phyloP scores from a whole-genome alignment of 2,113 vertebrate genomes.

The Mus pahari region DNA sequence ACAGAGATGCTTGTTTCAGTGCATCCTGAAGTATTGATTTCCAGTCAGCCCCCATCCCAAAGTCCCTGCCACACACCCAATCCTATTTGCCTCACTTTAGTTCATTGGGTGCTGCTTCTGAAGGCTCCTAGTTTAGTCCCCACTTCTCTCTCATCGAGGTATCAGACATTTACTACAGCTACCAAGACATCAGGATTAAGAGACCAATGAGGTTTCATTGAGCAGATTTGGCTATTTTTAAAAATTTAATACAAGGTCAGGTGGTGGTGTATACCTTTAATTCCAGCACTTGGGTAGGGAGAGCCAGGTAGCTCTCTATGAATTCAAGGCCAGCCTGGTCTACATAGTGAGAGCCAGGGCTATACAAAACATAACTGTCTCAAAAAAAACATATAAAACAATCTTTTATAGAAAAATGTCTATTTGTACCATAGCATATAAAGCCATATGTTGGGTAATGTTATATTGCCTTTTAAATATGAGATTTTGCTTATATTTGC shows the following conservation, averaged over 20 bases:
- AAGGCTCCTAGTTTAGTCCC: not conserved
- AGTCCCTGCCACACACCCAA: not conserved
- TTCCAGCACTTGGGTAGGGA: not conserved
- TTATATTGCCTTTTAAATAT: not conserved
- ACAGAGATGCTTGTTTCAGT: constrained; percentile 27
- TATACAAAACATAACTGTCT: not conserved
- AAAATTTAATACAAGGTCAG: not conserved
- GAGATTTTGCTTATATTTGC: not conserved
- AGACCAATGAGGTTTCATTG: not conserved
- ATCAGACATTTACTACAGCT: not conserved
- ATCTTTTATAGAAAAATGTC: constrained; percentile 9
- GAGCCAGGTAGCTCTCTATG: not conserved
- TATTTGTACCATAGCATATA: constrained; percentile 1
- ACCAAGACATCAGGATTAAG: not conserved
- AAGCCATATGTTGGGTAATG: not conserved
- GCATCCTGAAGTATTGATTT: constrained; percentile 47
- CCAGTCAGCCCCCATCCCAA: constrained; percentile 17
- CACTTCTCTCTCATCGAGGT: not conserved
- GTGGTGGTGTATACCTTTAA: not conserved
- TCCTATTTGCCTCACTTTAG: constrained; percentile 16
- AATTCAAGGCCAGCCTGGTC: not conserved
- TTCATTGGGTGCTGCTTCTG: rapidly evolving
- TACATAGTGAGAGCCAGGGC: not conserved
- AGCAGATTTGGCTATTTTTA: not conserved
- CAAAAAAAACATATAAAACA: not conserved